These are phyloP conservation scores for Colletes collaris DNA, from an alignment of 2,888 invertebrate species.

Conservation along the genomic window DNA sequence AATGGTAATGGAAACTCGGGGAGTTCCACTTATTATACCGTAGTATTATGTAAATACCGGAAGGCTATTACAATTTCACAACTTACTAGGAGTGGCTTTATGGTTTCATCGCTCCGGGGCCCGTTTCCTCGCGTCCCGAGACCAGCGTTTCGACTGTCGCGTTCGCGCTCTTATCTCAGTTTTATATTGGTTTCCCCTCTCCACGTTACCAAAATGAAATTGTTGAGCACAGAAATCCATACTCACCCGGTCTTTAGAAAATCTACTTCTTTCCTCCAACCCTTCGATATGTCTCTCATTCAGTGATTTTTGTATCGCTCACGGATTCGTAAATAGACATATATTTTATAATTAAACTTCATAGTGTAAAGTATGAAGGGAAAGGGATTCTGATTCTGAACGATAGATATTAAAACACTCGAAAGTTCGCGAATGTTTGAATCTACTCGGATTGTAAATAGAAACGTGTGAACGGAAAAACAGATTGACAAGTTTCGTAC, in stretches of 20 bases:
- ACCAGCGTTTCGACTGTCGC: conserved; percentile 16
- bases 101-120: conserved; percentile 77
- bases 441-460: too few relatives aligned
- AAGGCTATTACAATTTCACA: conserved; percentile 82
- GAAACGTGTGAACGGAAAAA: too few relatives aligned
- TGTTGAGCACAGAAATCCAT: conserved; percentile 30
- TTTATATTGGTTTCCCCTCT: conserved; percentile 18
- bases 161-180: conserved; percentile 28
- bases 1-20: conserved; percentile 77
- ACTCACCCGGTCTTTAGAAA: conserved; percentile 15
- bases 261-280: conserved; percentile 4
- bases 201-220: conserved; percentile 56
- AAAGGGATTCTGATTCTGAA: too few relatives aligned
- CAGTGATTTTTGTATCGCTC: neutral
- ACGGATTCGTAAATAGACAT: neutral
- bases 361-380: too few relatives aligned
- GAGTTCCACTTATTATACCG: conserved; percentile 80
- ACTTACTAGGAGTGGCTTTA: conserved; percentile 79
- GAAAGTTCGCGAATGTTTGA: too few relatives aligned
- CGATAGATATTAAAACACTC: too few relatives aligned
- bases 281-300: neutral
- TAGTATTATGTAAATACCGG: conserved; percentile 81
- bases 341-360: too few relatives aligned
- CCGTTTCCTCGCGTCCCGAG: conserved; percentile 14
- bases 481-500: too few relatives aligned